phyloP scores from a whole-genome alignment of 2,888 invertebrate species.

The Diachrysia chrysitis region DNA sequence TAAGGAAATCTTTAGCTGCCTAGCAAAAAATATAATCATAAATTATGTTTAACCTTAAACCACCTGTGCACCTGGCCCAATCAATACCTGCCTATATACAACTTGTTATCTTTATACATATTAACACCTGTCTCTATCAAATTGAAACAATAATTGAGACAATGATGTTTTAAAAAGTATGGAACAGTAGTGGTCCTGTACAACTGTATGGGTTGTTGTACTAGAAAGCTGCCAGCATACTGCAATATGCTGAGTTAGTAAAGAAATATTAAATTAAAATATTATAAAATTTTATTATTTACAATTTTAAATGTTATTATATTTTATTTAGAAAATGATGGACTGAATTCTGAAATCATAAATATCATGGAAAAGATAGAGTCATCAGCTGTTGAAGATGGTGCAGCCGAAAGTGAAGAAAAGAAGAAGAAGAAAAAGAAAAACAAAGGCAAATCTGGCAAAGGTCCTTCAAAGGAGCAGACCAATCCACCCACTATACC shows the following conservation, averaged over 20 bases:
- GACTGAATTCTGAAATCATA: constrained; percentile 62
- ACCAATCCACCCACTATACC: constrained; percentile 96
- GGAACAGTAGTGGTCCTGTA: background rate
- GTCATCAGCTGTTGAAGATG: constrained; percentile 82
- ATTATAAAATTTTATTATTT: too few species aligned
- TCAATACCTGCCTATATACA: background rate
- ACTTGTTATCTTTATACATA: background rate
- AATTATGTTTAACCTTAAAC: background rate
- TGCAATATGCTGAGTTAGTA: too few species aligned
- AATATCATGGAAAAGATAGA: constrained; percentile 71
- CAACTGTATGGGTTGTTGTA: too few species aligned
- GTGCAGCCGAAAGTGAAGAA: constrained; percentile 86
- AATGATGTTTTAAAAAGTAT: background rate
- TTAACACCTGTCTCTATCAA: constrained; percentile 2
- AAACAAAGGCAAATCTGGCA: constrained; percentile 89
- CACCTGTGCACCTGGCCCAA: background rate
- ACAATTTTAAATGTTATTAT: background rate
- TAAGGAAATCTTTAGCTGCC: background rate
- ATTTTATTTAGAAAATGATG: constrained; percentile 58
- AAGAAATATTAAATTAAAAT: too few species aligned
- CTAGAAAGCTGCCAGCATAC: too few species aligned
- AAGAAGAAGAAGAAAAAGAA: constrained; percentile 92
- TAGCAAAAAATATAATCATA: background rate
- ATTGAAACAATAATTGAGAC: background rate
- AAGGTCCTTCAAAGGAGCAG: constrained; percentile 87